Evolutionary conservation across 1,140 invertebrate genomes (phyloP).

Genomic region (Amphibalanus amphitrite): DNA sequence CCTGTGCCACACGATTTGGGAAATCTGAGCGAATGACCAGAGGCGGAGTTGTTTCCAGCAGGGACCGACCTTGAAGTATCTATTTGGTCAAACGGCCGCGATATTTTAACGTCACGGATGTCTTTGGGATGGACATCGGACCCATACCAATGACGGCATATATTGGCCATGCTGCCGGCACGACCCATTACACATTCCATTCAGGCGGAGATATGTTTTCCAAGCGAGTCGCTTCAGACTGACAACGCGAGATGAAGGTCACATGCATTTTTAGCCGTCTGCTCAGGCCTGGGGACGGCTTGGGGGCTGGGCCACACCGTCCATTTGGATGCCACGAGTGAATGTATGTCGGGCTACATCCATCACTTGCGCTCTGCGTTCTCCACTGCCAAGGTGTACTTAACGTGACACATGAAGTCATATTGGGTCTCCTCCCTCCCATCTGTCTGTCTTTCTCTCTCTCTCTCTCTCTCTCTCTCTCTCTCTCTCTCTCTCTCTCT

Average conservation of each 20-base stretch:
- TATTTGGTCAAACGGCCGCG: neutral
- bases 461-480: too few relatives aligned
- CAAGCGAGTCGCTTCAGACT: neutral
- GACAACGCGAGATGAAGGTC: neutral
- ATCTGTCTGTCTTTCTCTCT: too few relatives aligned
- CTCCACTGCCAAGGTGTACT: too few relatives aligned
- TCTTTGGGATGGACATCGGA: neutral
- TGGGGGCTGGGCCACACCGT: too few relatives aligned
- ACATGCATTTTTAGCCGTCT: neutral
- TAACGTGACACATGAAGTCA: too few relatives aligned
- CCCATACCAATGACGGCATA: neutral
- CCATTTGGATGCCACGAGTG: too few relatives aligned
- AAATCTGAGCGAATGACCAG: neutral
- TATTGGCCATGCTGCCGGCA: neutral
- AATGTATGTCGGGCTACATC: too few relatives aligned
- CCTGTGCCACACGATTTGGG: neutral
- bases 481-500: too few relatives aligned
- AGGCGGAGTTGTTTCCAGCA: neutral
- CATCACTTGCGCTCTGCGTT: too few relatives aligned
- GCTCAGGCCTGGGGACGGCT: neutral
- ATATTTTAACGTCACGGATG: neutral
- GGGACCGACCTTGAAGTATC: neutral
- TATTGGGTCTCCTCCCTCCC: too few relatives aligned
- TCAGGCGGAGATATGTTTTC: neutral
- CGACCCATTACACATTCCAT: neutral